A percentile compares a stretch with the other conserved stretches of the same genome.
Evolutionary conservation across 2,113 vertebrate genomes (phyloP).

Genomic region (Cricetomys ansorgei): DNA sequence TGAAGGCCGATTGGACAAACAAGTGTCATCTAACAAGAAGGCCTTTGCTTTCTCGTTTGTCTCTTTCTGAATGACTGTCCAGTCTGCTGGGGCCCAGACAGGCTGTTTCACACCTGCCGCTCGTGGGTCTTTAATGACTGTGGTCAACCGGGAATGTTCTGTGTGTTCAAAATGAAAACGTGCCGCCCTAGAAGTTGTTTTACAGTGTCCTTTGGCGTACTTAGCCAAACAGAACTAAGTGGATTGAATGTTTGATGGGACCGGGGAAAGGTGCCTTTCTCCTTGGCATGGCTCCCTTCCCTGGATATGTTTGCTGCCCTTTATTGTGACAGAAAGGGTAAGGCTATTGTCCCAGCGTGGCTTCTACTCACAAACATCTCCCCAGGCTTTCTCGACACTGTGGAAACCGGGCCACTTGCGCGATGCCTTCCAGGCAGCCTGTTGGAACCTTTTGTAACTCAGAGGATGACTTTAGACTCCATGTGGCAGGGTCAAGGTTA

Average conservation of each 20-base stretch:
- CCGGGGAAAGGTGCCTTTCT: neutral
- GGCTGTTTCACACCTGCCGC: neutral
- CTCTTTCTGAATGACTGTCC: neutral
- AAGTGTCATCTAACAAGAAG: neutral
- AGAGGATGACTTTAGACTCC: neutral
- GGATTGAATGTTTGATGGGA: neutral
- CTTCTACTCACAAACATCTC: conserved; percentile 50
- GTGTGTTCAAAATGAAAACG: conserved; percentile 24
- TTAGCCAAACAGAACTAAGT: conserved; percentile 36
- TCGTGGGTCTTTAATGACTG: neutral
- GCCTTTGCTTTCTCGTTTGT: neutral
- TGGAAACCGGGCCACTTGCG: neutral
- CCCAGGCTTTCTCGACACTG: neutral
- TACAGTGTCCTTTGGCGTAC: neutral
- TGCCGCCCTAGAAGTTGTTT: neutral
- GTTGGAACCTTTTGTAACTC: conserved; percentile 49
- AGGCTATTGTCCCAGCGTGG: neutral
- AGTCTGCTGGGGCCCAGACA: neutral
- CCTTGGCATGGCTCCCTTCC: neutral
- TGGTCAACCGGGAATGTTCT: neutral
- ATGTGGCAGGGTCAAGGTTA: neutral
- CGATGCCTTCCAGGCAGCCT: neutral
- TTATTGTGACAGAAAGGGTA: neutral
- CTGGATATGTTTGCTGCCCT: neutral
- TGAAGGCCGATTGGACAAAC: neutral